phyloP scores from a whole-genome alignment of 1,140 invertebrate species.

The Hylyphantes graminicola region DNA sequence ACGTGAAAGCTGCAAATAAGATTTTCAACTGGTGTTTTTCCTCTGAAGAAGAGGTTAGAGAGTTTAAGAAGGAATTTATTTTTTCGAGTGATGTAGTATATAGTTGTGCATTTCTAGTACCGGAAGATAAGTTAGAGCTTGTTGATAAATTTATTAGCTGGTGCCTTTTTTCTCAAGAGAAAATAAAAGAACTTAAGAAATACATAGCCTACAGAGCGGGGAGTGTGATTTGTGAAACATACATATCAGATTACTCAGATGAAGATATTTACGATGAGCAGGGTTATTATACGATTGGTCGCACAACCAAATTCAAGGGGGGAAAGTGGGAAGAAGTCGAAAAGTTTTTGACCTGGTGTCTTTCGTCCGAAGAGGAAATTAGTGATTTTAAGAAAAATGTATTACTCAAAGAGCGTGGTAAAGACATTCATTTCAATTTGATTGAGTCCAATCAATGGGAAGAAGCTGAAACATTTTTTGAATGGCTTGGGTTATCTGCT shows the following conservation, averaged over 20 bases:
- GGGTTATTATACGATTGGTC: background rate
- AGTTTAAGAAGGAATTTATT: background rate
- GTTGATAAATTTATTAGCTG: slow-evolving; percentile 53
- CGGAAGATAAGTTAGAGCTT: slow-evolving; percentile 21
- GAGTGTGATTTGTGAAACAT: too few relatives aligned
- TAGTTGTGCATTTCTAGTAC: slow-evolving; percentile 24
- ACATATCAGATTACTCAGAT: too few relatives aligned
- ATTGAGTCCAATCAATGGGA: slow-evolving; percentile 31
- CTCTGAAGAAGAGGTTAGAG: background rate
- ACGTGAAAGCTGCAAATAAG: slow-evolving; percentile 22
- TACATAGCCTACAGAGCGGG: background rate
- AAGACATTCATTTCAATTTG: slow-evolving; percentile 48
- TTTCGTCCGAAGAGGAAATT: slow-evolving; percentile 50
- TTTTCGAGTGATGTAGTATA: too few relatives aligned
- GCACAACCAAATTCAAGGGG: background rate
- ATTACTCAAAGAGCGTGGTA: slow-evolving; percentile 19
- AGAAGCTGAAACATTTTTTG: slow-evolving; percentile 23
- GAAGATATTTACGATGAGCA: slow-evolving; percentile 13
- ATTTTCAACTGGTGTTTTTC: slow-evolving; percentile 43
- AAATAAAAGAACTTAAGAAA: slow-evolving; percentile 53
- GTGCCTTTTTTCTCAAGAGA: slow-evolving; percentile 34
- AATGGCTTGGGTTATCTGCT: slow-evolving; percentile 50
- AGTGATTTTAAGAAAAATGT: slow-evolving; percentile 46
- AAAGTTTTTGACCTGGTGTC: slow-evolving; percentile 54
- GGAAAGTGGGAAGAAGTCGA: slow-evolving; percentile 51